Conservation (phyloP, 2,797 vertebrate species). For the Sphenodon punctatus region DNA sequence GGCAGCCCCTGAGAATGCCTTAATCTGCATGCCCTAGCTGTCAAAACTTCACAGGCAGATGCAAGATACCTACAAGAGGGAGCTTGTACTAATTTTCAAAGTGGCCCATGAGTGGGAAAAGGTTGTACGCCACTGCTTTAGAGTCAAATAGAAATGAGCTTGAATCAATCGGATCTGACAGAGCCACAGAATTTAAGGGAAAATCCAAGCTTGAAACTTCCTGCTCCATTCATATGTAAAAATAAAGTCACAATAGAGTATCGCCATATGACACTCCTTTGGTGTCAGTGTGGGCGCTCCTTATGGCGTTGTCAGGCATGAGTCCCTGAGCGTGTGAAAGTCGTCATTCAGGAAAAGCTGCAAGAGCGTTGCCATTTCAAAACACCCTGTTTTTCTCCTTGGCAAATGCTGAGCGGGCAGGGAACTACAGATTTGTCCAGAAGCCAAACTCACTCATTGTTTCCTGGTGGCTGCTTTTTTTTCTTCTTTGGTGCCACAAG, state of each 20-base stretch:
- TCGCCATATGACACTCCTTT: too few species aligned
- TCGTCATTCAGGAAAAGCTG: neutral
- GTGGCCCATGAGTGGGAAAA: neutral
- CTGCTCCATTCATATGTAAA: neutral
- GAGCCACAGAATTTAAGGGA: slow-evolving; percentile 2
- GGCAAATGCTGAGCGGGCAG: neutral
- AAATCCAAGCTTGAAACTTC: slow-evolving; percentile 5
- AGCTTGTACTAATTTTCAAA: too few species aligned
- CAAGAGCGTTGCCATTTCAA: neutral
- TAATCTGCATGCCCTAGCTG: too few species aligned
- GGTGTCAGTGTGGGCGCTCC: neutral
- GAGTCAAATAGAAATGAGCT: neutral
- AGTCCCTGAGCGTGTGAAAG: neutral
- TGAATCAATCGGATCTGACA: slow-evolving; percentile 21
- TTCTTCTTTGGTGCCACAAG: neutral
- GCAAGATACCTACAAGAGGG: too few species aligned
- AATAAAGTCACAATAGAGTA: neutral
- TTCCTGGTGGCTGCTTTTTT: neutral
- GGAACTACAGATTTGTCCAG: accelerated
- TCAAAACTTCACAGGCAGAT: too few species aligned
- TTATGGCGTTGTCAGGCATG: neutral
- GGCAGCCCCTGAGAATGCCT: too few species aligned
- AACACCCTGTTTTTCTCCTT: neutral
- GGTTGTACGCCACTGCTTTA: slow-evolving; percentile 13
- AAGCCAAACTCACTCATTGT: neutral